A percentile compares a stretch with the other conserved stretches of the same genome.
Evolutionary conservation across 2,797 vertebrate genomes (phyloP).

Genomic region (Gambelia wislizenii): DNA sequence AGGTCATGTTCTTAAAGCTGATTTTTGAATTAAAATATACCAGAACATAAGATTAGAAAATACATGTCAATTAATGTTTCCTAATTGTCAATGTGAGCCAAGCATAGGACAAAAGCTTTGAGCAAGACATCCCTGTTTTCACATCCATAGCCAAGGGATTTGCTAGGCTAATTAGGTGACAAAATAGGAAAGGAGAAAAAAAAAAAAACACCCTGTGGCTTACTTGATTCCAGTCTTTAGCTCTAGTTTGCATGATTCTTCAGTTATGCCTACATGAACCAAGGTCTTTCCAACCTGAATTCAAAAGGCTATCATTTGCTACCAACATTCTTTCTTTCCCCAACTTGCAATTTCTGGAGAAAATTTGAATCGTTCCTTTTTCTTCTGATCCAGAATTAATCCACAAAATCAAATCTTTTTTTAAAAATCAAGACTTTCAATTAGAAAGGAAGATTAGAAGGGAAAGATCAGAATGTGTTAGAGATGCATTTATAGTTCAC

Average conservation of each 20-base stretch:
- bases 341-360: background rate
- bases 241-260: background rate
- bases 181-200: background rate
- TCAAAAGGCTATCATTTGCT: background rate
- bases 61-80: background rate
- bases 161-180: constrained; percentile 25
- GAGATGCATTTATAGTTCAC: background rate
- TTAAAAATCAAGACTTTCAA: background rate
- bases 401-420: background rate
- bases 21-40: constrained; percentile 7
- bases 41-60: background rate
- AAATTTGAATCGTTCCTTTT: background rate
- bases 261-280: background rate
- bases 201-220: constrained; percentile 15
- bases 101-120: constrained; percentile 25
- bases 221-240: constrained; percentile 11
- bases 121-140: background rate
- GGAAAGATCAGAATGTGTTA: background rate
- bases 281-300: background rate
- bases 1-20: constrained; percentile 1
- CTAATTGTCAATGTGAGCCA: constrained; percentile 5
- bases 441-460: background rate
- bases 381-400: background rate
- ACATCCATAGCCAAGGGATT: constrained; percentile 10
- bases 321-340: background rate